phyloP scores from a whole-genome alignment of 2,888 invertebrate species.

The Gisinianus flammeolus region DNA sequence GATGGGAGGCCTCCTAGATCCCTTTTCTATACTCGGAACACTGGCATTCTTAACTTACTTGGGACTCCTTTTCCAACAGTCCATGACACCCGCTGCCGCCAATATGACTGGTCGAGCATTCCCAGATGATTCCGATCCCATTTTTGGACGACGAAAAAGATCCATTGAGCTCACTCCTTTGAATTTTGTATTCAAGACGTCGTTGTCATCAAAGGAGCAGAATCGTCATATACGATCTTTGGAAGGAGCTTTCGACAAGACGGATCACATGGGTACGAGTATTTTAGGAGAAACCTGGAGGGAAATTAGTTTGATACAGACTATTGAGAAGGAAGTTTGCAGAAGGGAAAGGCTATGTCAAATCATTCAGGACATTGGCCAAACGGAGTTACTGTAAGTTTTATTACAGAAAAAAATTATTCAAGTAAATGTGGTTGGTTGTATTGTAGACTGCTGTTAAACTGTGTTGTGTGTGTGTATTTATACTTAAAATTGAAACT shows the following conservation, averaged over 20 bases:
- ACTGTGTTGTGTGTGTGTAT: background rate
- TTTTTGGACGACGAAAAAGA: conserved; percentile 23
- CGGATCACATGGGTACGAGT: background rate
- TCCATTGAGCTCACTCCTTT: conserved; percentile 34
- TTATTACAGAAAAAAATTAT: background rate
- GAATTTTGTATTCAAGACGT: no score
- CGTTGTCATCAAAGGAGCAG: no score
- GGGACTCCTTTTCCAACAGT: conserved; percentile 55
- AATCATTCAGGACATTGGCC: conserved; percentile 30
- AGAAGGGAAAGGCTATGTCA: conserved; percentile 40
- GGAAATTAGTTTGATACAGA: conserved; percentile 33
- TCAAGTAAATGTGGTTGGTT: no score
- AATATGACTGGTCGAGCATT: conserved; percentile 38
- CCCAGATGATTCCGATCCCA: conserved; percentile 20
- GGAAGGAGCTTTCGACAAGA: background rate
- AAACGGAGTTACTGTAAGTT: conserved; percentile 37
- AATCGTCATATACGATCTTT: conserved; percentile 19
- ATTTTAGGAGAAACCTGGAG: conserved; percentile 42
- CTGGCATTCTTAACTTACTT: conserved; percentile 57
- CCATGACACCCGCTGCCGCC: conserved; percentile 41
- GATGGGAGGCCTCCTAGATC: conserved; percentile 48
- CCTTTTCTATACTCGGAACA: conserved; percentile 57
- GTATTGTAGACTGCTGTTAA: no score
- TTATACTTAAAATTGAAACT: no score
- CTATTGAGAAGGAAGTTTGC: conserved; percentile 34